Evolutionary conservation across 2,888 invertebrate species (phyloP), one percentile per base, ranked within the genome.

Genomic region (Acleris literana): DNA sequence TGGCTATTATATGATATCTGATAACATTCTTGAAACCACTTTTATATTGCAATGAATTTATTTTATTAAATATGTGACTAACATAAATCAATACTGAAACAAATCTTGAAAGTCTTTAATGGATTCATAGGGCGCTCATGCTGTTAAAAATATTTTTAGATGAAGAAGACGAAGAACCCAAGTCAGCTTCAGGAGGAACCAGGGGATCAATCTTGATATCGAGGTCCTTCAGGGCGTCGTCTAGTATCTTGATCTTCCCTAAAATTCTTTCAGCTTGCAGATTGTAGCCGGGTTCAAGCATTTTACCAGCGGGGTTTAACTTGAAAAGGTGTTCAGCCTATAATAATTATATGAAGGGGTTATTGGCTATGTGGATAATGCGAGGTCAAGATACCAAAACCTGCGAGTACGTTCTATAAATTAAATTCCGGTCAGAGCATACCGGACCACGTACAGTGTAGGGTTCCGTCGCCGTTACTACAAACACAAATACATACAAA

Each of bases 301-400:
- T 95, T 83, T 94, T 94, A 0, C 95, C 96, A 71, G 93, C 94
- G 0, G 95, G 95, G 83, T 96, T 96, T 76, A 94, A 88, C 76
- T 93, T 94, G 84, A 96, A 95, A 59, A 96, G 81, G 80, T 94
- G 94, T 83, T 95, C 95, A 0, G 95, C 95, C 94, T 94, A 77
- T 20, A 73, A 82, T 71, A 44, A 44, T 18, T 17, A n/a, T 11
- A 16, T 5, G 4, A 46, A 43, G 4, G 16, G 16, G 13, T 43
- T 16, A 43, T 13, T 43, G 43, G 1, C 43, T 39, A 7, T 1
- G 29, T 29, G 29, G 29, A 33, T 33, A 9, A 33, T 33, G 13
- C 33, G 3, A 33, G 11, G 3, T 11, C 33, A 3, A 3, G 11
- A 33, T 11, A 11, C 11, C 33, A 33, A 33, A 33, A 7, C 9